A percentile compares a stretch with the other conserved stretches of the same genome.
Evolutionary conservation across 2,888 invertebrate species (phyloP).

Genomic region (Willowsia nigromaculata): DNA sequence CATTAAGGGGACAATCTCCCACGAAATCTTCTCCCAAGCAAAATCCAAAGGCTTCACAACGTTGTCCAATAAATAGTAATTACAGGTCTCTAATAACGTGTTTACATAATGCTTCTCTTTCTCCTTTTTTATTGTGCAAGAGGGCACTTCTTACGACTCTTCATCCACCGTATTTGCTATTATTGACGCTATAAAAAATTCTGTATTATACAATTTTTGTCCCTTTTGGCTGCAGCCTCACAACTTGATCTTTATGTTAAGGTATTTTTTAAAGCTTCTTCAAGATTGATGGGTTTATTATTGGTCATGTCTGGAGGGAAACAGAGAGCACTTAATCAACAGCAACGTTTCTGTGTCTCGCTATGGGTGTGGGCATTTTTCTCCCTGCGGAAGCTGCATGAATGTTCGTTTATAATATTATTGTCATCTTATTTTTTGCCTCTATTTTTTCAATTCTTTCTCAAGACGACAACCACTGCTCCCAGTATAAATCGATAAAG

Average conservation of each 20-base stretch:
- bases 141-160: too few species aligned
- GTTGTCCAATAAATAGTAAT: constrained; percentile 54
- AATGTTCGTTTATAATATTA: constrained; percentile 38
- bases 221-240: neutral
- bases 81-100: constrained; percentile 58
- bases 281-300: constrained; percentile 72
- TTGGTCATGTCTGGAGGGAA: constrained; percentile 63
- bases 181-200: neutral
- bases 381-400: constrained; percentile 39
- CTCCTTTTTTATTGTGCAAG: neutral
- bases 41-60: constrained; percentile 41
- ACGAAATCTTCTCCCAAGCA: constrained; percentile 35
- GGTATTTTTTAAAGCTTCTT: neutral
- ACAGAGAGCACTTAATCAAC: constrained; percentile 67
- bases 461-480: neutral
- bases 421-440: constrained; percentile 2
- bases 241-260: neutral
- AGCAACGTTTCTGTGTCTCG: constrained; percentile 6
- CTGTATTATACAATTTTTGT: neutral
- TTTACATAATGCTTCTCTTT: constrained; percentile 60
- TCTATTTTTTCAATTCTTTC: neutral
- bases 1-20: constrained; percentile 61
- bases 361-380: constrained; percentile 64
- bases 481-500: constrained; percentile 36
- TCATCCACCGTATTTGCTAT: neutral